phyloP scores from a whole-genome alignment of 2,888 invertebrate species.

The Tethea ocularis region DNA sequence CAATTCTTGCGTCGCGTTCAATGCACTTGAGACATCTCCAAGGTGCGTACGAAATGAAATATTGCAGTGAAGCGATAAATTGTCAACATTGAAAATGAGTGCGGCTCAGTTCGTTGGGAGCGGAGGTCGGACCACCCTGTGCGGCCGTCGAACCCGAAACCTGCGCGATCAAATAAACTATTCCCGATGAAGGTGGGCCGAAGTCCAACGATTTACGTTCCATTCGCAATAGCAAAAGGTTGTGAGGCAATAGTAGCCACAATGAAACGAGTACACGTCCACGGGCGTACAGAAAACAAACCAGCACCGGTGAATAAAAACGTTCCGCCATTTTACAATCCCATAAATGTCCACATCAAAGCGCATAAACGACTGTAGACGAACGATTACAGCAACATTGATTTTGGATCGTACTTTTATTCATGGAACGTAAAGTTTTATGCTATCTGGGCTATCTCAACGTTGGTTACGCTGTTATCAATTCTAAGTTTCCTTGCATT shows the following conservation, averaged over 20 bases:
- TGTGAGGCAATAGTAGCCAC: constrained; percentile 42
- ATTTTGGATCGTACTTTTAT: constrained; percentile 28
- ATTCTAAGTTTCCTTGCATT: not conserved
- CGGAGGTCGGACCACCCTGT: constrained; percentile 51
- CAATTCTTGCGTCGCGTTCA: constrained; percentile 7
- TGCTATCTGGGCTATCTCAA: constrained; percentile 10
- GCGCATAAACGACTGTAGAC: constrained; percentile 37
- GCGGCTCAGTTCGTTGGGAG: constrained; percentile 5
- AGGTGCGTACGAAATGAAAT: constrained; percentile 23
- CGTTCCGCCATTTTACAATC: constrained; percentile 57
- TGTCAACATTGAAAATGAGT: constrained; percentile 31
- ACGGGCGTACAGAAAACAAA: constrained; percentile 47
- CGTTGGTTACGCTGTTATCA: constrained; percentile 6
- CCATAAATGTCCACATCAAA: constrained; percentile 63
- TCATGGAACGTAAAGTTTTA: constrained; percentile 20
- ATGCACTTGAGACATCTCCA: constrained; percentile 14
- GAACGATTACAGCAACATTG: constrained; percentile 29
- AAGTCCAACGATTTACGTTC: constrained; percentile 54
- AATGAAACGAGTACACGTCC: constrained; percentile 39
- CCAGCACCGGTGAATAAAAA: constrained; percentile 53
- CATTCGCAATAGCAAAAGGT: constrained; percentile 48
- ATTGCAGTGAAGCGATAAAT: constrained; percentile 34
- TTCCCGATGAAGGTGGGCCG: constrained; percentile 39
- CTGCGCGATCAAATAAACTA: constrained; percentile 59
- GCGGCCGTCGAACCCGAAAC: constrained; percentile 55